Conservation (phyloP, 1,140 invertebrate genomes). For the Penaeus japonicus region DNA sequence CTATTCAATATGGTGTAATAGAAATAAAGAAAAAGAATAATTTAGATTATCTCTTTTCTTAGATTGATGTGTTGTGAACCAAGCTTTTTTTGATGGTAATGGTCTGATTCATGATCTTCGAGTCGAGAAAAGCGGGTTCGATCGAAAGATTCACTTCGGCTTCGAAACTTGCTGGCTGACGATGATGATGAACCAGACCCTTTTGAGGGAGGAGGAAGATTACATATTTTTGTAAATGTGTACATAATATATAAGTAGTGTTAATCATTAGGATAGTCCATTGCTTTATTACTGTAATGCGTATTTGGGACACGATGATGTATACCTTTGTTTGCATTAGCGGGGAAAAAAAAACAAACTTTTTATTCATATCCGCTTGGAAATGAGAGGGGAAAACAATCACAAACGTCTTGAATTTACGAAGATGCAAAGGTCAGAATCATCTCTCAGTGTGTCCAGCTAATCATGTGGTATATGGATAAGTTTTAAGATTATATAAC, state of each 20-base stretch:
- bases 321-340: not conserved
- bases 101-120: constrained; percentile 3
- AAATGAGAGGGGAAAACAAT: too few relatives aligned
- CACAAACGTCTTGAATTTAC: too few relatives aligned
- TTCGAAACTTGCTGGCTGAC: not conserved
- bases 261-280: not conserved
- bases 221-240: constrained; percentile 17
- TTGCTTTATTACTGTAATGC: constrained; percentile 8
- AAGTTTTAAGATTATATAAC: too few relatives aligned
- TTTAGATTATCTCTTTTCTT: constrained; percentile 16
- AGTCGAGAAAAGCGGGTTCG: not conserved
- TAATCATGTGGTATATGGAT: too few relatives aligned
- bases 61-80: constrained; percentile 22
- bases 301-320: not conserved
- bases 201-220: not conserved
- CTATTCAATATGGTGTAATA: constrained; percentile 34
- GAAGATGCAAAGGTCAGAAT: too few relatives aligned
- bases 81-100: constrained; percentile 11
- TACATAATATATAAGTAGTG: constrained; percentile 10
- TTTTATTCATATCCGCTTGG: not conserved
- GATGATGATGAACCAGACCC: not conserved
- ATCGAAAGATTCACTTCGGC: not conserved
- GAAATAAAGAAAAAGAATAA: not conserved
- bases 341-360: too few relatives aligned
- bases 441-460: too few relatives aligned